phyloP scores from a whole-genome alignment of 2,797 vertebrate species.

The Salmo trutta region DNA sequence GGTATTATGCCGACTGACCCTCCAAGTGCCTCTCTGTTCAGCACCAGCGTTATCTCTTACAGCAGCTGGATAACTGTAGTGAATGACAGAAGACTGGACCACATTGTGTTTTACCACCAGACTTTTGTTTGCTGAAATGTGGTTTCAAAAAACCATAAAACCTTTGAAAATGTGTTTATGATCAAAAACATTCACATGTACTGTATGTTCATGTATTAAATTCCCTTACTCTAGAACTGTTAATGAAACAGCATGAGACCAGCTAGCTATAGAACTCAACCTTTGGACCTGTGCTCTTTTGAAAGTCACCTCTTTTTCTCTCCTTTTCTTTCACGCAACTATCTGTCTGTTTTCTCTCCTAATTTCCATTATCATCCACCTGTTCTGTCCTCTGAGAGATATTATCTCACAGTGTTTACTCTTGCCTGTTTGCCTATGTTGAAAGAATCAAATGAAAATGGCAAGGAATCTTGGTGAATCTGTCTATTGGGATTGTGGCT shows the following conservation, averaged over 20 bases:
- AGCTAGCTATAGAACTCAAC: background rate
- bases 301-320: conserved; percentile 2
- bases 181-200: too few relatives aligned
- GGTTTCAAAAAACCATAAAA: too few relatives aligned
- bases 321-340: conserved; percentile 1
- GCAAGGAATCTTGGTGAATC: background rate
- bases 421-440: background rate
- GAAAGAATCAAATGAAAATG: background rate
- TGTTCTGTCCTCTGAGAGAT: background rate
- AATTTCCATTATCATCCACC: background rate
- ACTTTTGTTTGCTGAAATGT: too few relatives aligned
- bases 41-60: too few relatives aligned
- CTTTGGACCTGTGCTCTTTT: background rate
- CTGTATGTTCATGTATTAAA: too few relatives aligned
- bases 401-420: background rate
- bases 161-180: too few relatives aligned
- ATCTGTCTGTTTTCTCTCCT: background rate
- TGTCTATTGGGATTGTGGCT: background rate
- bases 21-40: too few relatives aligned
- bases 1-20: too few relatives aligned
- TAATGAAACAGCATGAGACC: background rate
- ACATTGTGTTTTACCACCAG: too few relatives aligned
- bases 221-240: background rate
- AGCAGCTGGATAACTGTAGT: too few relatives aligned
- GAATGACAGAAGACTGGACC: too few relatives aligned